Conservation (phyloP, 2,888 invertebrate genomes). For the Andrena chrysosceles region DNA sequence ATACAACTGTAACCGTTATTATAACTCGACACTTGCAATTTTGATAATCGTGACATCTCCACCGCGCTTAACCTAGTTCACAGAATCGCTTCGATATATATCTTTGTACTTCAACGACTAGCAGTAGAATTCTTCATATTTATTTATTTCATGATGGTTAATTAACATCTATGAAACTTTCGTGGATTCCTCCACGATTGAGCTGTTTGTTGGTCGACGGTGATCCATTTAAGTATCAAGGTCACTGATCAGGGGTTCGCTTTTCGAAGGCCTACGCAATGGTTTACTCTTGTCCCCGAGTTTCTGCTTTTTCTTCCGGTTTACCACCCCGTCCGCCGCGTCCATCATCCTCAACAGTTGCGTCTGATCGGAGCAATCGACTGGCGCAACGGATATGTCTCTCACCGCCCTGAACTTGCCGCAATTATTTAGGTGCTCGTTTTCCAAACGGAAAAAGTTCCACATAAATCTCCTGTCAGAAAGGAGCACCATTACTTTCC, state of each 20-base stretch:
- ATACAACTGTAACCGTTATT: neutral
- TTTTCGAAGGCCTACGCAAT: conserved; percentile 78
- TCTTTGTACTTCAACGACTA: conserved; percentile 34
- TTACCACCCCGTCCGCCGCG: conserved; percentile 92
- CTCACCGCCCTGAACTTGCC: conserved; percentile 99
- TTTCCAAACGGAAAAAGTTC: conserved; percentile 99
- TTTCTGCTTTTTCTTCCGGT: conserved; percentile 79
- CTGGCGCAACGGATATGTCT: conserved; percentile 97
- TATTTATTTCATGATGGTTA: too few species aligned
- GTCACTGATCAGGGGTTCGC: conserved; percentile 83
- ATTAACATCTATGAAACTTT: neutral
- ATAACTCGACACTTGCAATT: neutral
- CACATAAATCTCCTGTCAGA: conserved; percentile 95
- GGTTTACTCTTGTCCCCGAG: conserved; percentile 56
- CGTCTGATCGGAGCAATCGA: conserved; percentile 96
- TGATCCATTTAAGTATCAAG: conserved; percentile 19
- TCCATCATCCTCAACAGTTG: conserved; percentile 98
- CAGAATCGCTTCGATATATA: conserved; percentile 16
- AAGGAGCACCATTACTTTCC: conserved; percentile 12
- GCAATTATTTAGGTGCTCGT: conserved; percentile 99
- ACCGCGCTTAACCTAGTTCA: neutral
- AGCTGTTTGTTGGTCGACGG: neutral
- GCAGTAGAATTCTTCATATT: conserved; percentile 6
- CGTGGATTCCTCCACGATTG: neutral
- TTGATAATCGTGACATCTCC: neutral